Base-by-base conservation (phyloP, 1,140 invertebrate genomes). In the Geopemphigus sp. region DNA sequence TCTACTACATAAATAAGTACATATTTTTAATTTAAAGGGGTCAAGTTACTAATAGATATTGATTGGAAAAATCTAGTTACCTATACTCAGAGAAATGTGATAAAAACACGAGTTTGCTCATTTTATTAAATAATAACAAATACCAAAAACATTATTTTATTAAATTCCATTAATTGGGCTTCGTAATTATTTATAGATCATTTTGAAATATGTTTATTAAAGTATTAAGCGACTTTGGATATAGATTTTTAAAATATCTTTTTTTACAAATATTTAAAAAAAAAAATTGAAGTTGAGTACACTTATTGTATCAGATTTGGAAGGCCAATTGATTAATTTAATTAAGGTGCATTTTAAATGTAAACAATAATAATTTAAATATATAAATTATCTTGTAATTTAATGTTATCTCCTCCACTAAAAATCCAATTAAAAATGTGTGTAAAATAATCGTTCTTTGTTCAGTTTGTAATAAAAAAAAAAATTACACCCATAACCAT, bases 91-190 rank as follows among this genome's bases (percentile, higher is more conserved):
- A 78, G 57, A 78, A 47, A 78, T 78, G 74, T 78, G 74, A 78
- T 78, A 78, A 78, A 53, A 78, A 78, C 73, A 61, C 73, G 39
- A 19, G 68, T 70, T 78, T 78, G 73, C 73, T 78, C 73, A 78
- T 78, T 78, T 59, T 78, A 70, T 70, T 53, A 70, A 70, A 70
- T 47, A 32, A 45, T 70, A 50, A 29, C 22, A 19, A 70, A 29
- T 29, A 54, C 15, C 47, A 53, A 53, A 29, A 70, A 53, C 8
- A 50, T 53, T 24, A 24, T 64, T 70, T 45, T 68, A 68, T 50
- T 68, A 24, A 68, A 70, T 29, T 50, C 15, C 47, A 29, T 70
- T 70, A 53, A 53, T 54, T 53, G 68, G 47, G 24, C 15, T 53
- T 70, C 8, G 24, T 2, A 29, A 70, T 53, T 70, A 29, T 70